Conservation (phyloP, 2,888 invertebrate genomes). For the Ormyrus labotus region DNA sequence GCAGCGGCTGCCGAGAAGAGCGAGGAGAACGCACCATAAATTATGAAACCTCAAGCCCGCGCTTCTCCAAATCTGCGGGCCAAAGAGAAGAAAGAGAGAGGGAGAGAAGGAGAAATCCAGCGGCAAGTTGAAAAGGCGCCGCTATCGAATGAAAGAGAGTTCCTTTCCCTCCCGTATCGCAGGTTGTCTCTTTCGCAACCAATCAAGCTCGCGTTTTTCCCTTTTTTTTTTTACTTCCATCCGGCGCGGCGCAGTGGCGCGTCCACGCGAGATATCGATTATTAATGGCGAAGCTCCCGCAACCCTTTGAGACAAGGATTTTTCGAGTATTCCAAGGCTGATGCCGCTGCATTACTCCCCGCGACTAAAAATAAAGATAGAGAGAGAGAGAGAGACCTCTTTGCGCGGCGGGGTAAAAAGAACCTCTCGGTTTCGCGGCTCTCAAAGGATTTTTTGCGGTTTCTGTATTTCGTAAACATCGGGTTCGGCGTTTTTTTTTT, state of each 20-base stretch:
- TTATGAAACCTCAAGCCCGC: constrained; percentile 38
- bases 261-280: constrained; percentile 44
- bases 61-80: not conserved
- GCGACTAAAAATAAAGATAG: constrained; percentile 1
- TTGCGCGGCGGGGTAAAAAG: too few relatives aligned
- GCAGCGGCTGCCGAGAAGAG: not conserved
- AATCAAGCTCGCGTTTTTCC: constrained; percentile 14
- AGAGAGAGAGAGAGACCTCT: too few relatives aligned
- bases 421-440: too few relatives aligned
- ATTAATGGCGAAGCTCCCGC: constrained; percentile 24
- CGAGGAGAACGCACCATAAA: constrained; percentile 29
- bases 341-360: not conserved
- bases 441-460: too few relatives aligned
- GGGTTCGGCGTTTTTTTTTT: too few relatives aligned
- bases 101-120: constrained; percentile 14
- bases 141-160: constrained; percentile 18
- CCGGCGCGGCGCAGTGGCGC: not conserved
- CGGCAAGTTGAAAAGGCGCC: constrained; percentile 30
- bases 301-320: constrained; percentile 21
- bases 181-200: constrained; percentile 18
- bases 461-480: too few relatives aligned
- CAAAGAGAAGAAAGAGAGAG: not conserved
- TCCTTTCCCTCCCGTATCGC: not conserved
- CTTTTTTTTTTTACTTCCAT: constrained; percentile 9
- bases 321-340: constrained; percentile 20